These are phyloP conservation scores for Nasonia vitripennis DNA, from an alignment of 1,140 invertebrate species.

Conservation along the genomic window DNA sequence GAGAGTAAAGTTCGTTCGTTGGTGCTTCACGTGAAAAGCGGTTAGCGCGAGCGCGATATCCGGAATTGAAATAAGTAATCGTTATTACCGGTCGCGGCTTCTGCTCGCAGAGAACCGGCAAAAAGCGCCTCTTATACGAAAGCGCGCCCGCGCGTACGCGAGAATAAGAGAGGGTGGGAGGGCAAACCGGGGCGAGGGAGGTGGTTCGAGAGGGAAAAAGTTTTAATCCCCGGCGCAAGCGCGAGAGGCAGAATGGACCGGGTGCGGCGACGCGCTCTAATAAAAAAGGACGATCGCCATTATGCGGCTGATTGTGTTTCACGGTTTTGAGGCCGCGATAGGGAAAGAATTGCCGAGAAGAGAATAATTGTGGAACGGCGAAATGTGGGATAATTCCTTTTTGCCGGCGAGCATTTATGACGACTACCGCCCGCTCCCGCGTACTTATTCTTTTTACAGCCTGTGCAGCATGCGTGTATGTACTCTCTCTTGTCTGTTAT, in stretches of 20 bases:
- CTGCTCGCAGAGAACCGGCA: slow-evolving; percentile 1
- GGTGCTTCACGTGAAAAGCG: slow-evolving; percentile 31
- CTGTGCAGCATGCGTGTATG: background rate
- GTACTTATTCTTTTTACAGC: background rate
- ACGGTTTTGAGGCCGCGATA: slow-evolving; percentile 8
- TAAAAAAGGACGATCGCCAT: slow-evolving; percentile 38
- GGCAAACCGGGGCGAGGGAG: background rate
- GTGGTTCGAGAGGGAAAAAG: slow-evolving; percentile 23
- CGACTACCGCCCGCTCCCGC: background rate
- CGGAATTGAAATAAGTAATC: slow-evolving; percentile 51
- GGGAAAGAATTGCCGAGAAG: slow-evolving; percentile 15
- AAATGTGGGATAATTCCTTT: slow-evolving; percentile 28
- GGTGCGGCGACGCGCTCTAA: slow-evolving; percentile 2
- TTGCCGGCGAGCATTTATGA: background rate
- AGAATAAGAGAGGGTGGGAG: background rate
- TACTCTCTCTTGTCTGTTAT: background rate
- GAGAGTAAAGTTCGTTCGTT: slow-evolving; percentile 22
- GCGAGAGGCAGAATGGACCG: slow-evolving; percentile 25
- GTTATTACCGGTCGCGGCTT: slow-evolving; percentile 45
- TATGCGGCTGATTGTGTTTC: slow-evolving; percentile 51
- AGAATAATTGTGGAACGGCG: slow-evolving; percentile 34
- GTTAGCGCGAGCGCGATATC: slow-evolving; percentile 39
- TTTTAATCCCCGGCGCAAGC: slow-evolving; percentile 45
- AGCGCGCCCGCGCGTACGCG: background rate
- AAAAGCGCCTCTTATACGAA: background rate